phyloP scores from a whole-genome alignment of 1,140 invertebrate genomes.

The Bacillus rossius region DNA sequence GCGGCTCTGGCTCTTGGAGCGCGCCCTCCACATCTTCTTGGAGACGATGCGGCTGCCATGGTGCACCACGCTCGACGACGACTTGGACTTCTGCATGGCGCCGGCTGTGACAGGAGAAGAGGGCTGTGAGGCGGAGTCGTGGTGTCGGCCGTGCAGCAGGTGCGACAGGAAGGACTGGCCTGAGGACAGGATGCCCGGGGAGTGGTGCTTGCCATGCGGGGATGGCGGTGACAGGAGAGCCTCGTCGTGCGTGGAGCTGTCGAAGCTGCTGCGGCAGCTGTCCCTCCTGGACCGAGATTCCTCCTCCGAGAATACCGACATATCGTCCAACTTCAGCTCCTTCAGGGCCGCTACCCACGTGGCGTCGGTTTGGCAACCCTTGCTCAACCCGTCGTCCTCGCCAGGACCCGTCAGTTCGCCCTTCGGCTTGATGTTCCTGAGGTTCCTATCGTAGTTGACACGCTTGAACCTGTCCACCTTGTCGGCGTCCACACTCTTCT shows the following conservation, averaged over 20 bases:
- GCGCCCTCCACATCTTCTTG: constrained; percentile 73
- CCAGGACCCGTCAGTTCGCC: constrained; percentile 65
- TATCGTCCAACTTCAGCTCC: constrained; percentile 23
- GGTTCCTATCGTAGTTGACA: constrained; percentile 81
- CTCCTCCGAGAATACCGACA: constrained; percentile 34
- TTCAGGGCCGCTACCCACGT: constrained; percentile 54
- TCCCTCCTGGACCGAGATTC: constrained; percentile 46
- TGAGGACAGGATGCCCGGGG: constrained; percentile 34
- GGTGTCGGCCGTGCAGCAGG: constrained; percentile 53
- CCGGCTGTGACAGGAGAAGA: constrained; percentile 33
- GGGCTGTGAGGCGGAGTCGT: constrained; percentile 14
- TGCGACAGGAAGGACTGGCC: constrained; percentile 61
- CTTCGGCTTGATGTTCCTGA: constrained; percentile 76
- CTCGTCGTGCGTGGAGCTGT: constrained; percentile 42
- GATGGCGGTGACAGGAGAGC: constrained; percentile 19
- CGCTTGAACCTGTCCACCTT: constrained; percentile 77
- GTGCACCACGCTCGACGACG: constrained; percentile 78
- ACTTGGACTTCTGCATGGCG: constrained; percentile 84
- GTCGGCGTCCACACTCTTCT: constrained; percentile 75
- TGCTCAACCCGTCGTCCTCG: constrained; percentile 62
- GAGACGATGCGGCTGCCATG: constrained; percentile 63
- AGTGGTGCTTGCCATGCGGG: constrained; percentile 9
- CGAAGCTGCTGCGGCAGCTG: constrained; percentile 50
- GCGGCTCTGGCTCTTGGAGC: constrained; percentile 72
- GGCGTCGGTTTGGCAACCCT: constrained; percentile 68